phyloP scores from a whole-genome alignment of 2,797 vertebrate species.

The Tapera naevia region DNA sequence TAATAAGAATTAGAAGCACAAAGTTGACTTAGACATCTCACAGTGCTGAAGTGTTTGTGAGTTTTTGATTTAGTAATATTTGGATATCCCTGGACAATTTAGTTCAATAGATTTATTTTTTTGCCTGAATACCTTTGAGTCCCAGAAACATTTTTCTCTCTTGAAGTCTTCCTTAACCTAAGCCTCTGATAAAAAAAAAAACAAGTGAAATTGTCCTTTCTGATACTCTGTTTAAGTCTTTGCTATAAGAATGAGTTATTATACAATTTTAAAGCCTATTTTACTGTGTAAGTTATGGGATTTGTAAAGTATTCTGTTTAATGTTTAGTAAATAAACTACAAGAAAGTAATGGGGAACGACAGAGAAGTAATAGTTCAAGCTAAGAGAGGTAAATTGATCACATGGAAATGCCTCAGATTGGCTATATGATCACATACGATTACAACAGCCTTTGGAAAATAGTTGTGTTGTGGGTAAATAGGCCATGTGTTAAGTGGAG shows the following conservation, averaged over 20 bases:
- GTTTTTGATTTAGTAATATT: not conserved
- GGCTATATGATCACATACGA: too few relatives aligned
- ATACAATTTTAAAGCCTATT: not conserved
- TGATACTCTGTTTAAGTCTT: not conserved
- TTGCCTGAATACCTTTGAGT: not conserved
- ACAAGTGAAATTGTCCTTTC: not conserved
- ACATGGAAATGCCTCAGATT: not conserved
- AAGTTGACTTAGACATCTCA: not conserved
- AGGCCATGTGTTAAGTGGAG: not conserved
- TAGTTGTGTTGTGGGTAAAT: not conserved
- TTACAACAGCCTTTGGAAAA: not conserved
- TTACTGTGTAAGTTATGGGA: not conserved
- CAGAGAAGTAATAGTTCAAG: not conserved
- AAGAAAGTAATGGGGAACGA: not conserved
- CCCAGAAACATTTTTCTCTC: not conserved
- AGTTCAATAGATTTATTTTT: not conserved
- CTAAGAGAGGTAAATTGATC: not conserved
- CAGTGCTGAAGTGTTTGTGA: not conserved
- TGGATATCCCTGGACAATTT: not conserved
- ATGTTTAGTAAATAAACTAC: not conserved
- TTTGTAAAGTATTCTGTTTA: not conserved
- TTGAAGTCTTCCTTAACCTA: not conserved
- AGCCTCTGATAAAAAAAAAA: constrained; percentile 18
- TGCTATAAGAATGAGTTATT: constrained; percentile 1
- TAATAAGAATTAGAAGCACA: not conserved